Base-by-base conservation (phyloP, 1,140 invertebrate species). In the Lysiphlebus fabarum region DNA sequence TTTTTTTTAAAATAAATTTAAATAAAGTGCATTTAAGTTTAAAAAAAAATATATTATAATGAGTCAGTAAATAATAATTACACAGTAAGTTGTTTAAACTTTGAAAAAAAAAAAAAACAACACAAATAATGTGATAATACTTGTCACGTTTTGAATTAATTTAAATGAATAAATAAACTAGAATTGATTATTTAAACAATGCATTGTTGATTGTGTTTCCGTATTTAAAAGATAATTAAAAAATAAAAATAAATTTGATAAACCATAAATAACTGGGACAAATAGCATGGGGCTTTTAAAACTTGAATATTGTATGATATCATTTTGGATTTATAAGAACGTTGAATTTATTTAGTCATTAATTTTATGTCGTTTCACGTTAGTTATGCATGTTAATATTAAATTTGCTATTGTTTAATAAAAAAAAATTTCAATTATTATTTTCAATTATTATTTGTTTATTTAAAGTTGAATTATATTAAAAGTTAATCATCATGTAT, bases 241-340 rank as follows among this genome's bases (percentile, higher is more conserved):
- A 70, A 73, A 69, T 71, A 49, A 34, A 56, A 45, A 41, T 9
- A 42, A 56, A 64, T 68, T 69, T 76, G 54, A 56, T 54, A 70
- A 72, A 71, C 47, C 44, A 36, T 42, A 26, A 64, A 66, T 61
- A 76, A 73, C 61, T 67, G 66, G 70, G 72, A 55, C 70, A 26
- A 26, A 61, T 56, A 9, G 6, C 47, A 65, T 55, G 40, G 54
- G 56, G 50, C 34, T n/a, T n/a, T n/a, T n/a, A n/a, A n/a, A 59
- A 58, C 12, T n/a, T n/a, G n/a, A n/a, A n/a, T n/a, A n/a, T n/a
- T n/a, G 66, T 56, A 26, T 61, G 58, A 43, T 12, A 44, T n/a
- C 17, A 49, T 64, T 64, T n/a, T 49, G 53, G 56, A 69, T 73
- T 75, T 75, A 75, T 72, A 70, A 69, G 67, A 61, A 58, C 62